Base-by-base conservation (phyloP, 2,888 invertebrate species). In the Scaptomyza reducta region DNA sequence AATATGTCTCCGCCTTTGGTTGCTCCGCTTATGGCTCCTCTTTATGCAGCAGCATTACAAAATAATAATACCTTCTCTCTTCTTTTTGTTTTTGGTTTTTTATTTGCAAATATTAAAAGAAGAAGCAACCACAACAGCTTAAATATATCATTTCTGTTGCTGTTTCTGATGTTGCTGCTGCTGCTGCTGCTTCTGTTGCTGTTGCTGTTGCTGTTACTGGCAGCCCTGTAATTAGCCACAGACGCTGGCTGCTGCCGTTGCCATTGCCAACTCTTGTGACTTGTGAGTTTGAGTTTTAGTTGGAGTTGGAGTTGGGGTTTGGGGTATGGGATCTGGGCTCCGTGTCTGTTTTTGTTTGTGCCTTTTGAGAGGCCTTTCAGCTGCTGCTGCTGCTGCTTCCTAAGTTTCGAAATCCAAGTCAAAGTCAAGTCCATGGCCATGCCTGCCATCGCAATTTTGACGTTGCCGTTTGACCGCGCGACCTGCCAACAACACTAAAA, bases 141-240 rank as follows among this genome's bases (percentile, higher is more conserved):
- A 74, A 69, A 78, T 86, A 86, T 83, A 87, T 79, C 84, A 87
- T 87, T 80, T 69, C 46, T 78, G 82, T 78, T 77, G 63, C 76
- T 62, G 79, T 68, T 57, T 50, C 54, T 80, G 81, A 53, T 53
- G 38, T 44, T 68, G 61, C 29, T 59, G 56, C 49, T 62, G 55
- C 33, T 56, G 51, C 18, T 51, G 42, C 7, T 22, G 75, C 61
- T 75, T 75, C 41, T 56, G 42, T 22, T 22, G 22, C 38, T 72
- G 63, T 18, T 71, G 31, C 67, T 54, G 59, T 55, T 66, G 64
- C 67, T 77, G 77, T 76, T 77, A 46, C 62, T 82, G 83, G 80
- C 83, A 84, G 73, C 66, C 84, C 77, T 89, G 89, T 85, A 88
- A 88, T 89, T 89, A 88, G 89, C 79, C 67, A 76, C 83, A 86